A percentile compares a stretch with the other conserved stretches of the same genome.
Conservation (phyloP, 2,797 vertebrate species). For the Caiman crocodilus region DNA sequence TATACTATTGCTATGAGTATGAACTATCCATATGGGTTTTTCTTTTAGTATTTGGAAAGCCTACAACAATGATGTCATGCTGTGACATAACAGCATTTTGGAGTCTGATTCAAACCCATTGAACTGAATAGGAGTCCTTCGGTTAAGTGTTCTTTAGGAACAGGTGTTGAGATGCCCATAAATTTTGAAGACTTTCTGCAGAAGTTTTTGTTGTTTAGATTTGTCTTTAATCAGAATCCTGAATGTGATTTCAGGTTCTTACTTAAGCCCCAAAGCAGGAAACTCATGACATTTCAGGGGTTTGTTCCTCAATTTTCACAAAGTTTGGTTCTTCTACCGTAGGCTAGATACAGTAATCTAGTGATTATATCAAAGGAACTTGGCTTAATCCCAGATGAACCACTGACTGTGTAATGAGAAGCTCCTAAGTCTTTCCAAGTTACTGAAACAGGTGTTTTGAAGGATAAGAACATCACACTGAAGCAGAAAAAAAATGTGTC, state of each 20-base stretch:
- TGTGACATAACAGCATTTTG: background rate
- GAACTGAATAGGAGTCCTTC: background rate
- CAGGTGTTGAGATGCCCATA: no score
- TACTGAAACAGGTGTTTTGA: constrained; percentile 62
- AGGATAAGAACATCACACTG: constrained; percentile 57
- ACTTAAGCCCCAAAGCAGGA: constrained; percentile 19
- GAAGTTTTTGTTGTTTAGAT: background rate
- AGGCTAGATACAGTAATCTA: constrained; percentile 34
- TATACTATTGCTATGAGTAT: background rate
- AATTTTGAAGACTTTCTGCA: background rate
- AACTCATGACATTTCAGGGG: constrained; percentile 32
- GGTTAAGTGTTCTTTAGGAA: background rate
- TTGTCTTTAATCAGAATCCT: background rate
- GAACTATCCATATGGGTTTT: background rate
- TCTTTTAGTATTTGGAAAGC: background rate
- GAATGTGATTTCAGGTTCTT: constrained; percentile 40
- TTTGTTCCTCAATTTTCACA: constrained; percentile 44
- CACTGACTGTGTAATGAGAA: constrained; percentile 35
- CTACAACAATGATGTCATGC: accelerated
- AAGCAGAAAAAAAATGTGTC: background rate
- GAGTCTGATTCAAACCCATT: background rate
- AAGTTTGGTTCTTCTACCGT: constrained; percentile 10
- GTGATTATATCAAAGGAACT: constrained; percentile 57
- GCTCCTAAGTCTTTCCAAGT: constrained; percentile 45
- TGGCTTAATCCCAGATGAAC: constrained; percentile 50